A percentile compares a stretch with the other conserved stretches of the same genome.
phyloP scores from a whole-genome alignment of 1,140 invertebrate species.

The Lasioglossum baleicum region DNA sequence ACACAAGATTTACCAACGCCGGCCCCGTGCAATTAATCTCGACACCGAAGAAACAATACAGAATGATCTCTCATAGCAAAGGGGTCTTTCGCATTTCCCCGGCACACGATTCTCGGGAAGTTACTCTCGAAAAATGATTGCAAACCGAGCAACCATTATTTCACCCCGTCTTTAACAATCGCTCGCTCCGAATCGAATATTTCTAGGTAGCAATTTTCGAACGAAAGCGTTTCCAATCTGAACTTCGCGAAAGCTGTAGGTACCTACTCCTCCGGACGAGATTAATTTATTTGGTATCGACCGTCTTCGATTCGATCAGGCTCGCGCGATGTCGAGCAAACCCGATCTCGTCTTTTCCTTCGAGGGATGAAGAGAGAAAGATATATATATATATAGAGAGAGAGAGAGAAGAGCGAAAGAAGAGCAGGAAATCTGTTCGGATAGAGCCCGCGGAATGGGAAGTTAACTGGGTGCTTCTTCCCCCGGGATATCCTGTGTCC shows the following conservation, averaged over 20 bases:
- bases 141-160: neutral
- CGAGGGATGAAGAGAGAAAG: neutral
- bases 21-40: too few relatives aligned
- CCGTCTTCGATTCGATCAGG: neutral
- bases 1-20: too few relatives aligned
- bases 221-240: neutral
- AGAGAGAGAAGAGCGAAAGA: neutral
- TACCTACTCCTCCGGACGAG: neutral
- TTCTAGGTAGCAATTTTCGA: neutral
- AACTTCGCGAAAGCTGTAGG: neutral
- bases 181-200: neutral
- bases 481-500: constrained; percentile 27
- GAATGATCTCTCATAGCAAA: too few relatives aligned
- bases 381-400: neutral
- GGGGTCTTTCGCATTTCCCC: too few relatives aligned
- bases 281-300: constrained; percentile 2
- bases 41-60: too few relatives aligned
- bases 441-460: constrained; percentile 18
- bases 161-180: neutral
- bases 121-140: too few relatives aligned
- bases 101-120: neutral
- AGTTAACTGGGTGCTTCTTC: constrained; percentile 15
- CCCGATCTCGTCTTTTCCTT: neutral
- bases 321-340: neutral
- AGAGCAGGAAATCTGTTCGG: constrained; percentile 21